phyloP scores from a whole-genome alignment of 30 jellyfish, hydroid and myxozoan genomes.

The Catostylus mosaicus region DNA sequence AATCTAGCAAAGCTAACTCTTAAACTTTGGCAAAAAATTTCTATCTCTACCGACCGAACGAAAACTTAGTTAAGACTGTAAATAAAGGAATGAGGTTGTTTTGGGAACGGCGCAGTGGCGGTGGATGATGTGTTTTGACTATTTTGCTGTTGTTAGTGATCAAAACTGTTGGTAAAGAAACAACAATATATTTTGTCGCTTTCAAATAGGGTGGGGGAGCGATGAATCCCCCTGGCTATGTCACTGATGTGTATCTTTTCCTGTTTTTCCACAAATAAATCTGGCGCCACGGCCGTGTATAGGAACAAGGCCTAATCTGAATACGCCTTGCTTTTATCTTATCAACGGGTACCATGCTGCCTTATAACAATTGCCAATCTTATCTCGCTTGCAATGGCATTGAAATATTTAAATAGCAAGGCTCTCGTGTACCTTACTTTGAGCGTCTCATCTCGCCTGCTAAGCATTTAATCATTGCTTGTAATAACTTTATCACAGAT shows the following conservation, averaged over 20 bases:
- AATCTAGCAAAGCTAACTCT: no score
- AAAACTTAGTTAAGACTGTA: no score
- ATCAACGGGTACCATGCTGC: conserved; percentile 1
- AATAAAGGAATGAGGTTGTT: no score
- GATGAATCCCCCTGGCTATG: no score
- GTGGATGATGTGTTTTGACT: no score
- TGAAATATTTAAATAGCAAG: not conserved
- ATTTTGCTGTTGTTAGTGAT: no score
- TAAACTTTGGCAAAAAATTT: no score
- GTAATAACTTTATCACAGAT: not conserved
- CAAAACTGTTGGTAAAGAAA: no score
- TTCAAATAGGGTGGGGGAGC: no score
- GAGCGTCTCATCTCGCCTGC: not conserved
- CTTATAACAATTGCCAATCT: not conserved
- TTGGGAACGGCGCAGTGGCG: no score
- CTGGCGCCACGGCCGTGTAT: not conserved
- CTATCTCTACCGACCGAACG: no score
- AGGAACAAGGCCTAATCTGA: not conserved
- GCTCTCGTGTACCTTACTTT: not conserved
- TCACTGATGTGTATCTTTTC: not conserved
- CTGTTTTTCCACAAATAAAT: not conserved
- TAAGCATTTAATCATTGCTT: not conserved
- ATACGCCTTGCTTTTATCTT: not conserved
- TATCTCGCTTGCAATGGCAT: not conserved
- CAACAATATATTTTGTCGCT: no score